Conservation (phyloP, 1,140 invertebrate genomes). For the Tetraneura akinire region DNA sequence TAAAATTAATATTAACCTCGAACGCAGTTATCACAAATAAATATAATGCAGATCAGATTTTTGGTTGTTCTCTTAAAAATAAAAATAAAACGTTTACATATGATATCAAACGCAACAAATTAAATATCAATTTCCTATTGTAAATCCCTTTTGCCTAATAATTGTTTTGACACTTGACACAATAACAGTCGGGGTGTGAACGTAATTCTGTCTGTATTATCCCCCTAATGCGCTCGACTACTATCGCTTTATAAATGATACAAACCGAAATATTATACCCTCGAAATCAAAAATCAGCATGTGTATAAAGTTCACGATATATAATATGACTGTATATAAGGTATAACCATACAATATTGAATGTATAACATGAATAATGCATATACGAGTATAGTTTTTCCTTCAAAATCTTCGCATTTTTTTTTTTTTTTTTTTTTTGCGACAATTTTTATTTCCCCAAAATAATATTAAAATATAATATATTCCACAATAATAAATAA, state of each 20-base stretch:
- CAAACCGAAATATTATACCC: conserved; percentile 4
- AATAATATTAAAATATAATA: too few relatives aligned
- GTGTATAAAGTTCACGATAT: neutral
- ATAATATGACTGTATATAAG: neutral
- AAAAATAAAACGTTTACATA: neutral
- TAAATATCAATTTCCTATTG: neutral
- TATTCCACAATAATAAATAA: too few relatives aligned
- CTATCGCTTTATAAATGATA: neutral
- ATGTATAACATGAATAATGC: neutral
- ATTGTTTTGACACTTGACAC: conserved; percentile 50
- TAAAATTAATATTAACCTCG: too few relatives aligned
- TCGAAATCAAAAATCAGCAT: neutral
- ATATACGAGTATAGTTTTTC: neutral
- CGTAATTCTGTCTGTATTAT: neutral
- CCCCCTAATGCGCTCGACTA: conserved; percentile 13
- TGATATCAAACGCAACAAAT: conserved; percentile 1
- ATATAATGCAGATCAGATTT: neutral
- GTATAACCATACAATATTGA: neutral
- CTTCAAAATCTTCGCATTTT: too few relatives aligned
- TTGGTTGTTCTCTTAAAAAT: neutral
- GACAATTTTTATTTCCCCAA: too few relatives aligned
- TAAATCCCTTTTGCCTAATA: neutral
- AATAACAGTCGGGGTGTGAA: conserved; percentile 19
- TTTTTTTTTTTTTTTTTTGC: conserved; percentile 1
- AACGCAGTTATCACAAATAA: too few relatives aligned